phyloP scores from a whole-genome alignment of 2,888 invertebrate species.

The Caenorhabditis japonica region DNA sequence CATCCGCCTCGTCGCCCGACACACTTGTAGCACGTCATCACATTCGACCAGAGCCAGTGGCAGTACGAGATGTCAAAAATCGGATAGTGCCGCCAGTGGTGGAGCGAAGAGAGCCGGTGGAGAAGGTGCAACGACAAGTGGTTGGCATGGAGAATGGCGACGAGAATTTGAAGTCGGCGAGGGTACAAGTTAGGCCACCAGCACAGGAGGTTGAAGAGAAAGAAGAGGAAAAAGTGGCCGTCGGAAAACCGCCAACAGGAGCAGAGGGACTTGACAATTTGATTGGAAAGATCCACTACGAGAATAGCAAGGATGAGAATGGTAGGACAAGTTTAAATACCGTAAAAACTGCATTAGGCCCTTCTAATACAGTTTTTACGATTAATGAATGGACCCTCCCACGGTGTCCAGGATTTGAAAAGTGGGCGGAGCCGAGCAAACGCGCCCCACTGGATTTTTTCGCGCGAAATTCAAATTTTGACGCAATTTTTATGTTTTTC shows the following conservation, averaged over 20 bases:
- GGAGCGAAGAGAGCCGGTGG: slow-evolving; percentile 11
- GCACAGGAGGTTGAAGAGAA: slow-evolving; percentile 1
- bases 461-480: no score
- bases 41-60: slow-evolving; percentile 2
- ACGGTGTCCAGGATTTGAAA: no score
- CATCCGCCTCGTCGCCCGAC: slow-evolving; percentile 9
- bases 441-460: no score
- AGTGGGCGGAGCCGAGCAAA: no score
- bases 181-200: slow-evolving; percentile 18
- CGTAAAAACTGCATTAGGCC: not conserved
- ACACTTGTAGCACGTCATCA: not conserved
- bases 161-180: slow-evolving; percentile 8
- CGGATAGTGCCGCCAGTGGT: slow-evolving; percentile 5
- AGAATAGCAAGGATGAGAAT: slow-evolving; percentile 35
- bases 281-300: slow-evolving; percentile 48
- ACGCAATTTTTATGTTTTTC: no score
- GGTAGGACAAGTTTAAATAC: slow-evolving; percentile 7
- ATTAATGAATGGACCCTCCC: no score
- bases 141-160: slow-evolving; percentile 19
- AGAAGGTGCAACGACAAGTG: slow-evolving; percentile 20
- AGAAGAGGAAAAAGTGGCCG: slow-evolving; percentile 12
- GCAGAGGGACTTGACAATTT: slow-evolving; percentile 32
- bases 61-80: slow-evolving; percentile 29
- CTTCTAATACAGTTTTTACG: no score
- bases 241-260: slow-evolving; percentile 20